Conservation (phyloP, 2,797 vertebrate species). For the Lithobates pipiens region DNA sequence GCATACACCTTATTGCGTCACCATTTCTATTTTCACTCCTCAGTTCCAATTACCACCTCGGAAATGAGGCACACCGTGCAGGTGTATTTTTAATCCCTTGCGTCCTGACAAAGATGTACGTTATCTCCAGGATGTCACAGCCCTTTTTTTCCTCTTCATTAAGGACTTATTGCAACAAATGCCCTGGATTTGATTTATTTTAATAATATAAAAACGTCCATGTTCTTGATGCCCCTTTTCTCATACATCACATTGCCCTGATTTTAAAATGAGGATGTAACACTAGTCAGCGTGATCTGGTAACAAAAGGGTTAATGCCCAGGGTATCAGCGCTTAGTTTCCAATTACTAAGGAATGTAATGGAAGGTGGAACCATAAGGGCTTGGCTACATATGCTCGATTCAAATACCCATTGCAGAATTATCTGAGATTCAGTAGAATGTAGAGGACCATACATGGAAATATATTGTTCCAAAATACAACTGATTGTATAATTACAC, state of each 20-base stretch:
- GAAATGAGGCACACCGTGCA: constrained; percentile 42
- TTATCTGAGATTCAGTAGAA: not conserved
- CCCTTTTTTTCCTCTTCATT: constrained; percentile 21
- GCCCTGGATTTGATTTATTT: constrained; percentile 10
- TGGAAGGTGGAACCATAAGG: not conserved
- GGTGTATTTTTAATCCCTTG: constrained; percentile 51
- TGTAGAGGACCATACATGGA: not conserved
- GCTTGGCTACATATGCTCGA: not conserved
- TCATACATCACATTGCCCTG: not conserved
- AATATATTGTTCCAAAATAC: not conserved
- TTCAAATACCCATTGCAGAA: not conserved
- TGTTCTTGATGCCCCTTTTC: not conserved
- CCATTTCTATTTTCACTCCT: constrained; percentile 44
- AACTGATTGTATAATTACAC: not conserved
- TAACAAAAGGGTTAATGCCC: not conserved
- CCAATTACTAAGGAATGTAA: constrained; percentile 6
- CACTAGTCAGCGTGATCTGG: not conserved
- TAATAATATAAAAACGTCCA: not conserved
- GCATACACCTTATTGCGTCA: constrained; percentile 28
- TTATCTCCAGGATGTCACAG: constrained; percentile 31
- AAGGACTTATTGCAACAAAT: constrained; percentile 50
- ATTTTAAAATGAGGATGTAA: not conserved
- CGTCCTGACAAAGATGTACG: constrained; percentile 21
- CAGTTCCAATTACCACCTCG: constrained; percentile 57
- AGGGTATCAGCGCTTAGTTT: not conserved